Conservation (phyloP, 2,888 invertebrate genomes). For the Lampropteryx suffumata region DNA sequence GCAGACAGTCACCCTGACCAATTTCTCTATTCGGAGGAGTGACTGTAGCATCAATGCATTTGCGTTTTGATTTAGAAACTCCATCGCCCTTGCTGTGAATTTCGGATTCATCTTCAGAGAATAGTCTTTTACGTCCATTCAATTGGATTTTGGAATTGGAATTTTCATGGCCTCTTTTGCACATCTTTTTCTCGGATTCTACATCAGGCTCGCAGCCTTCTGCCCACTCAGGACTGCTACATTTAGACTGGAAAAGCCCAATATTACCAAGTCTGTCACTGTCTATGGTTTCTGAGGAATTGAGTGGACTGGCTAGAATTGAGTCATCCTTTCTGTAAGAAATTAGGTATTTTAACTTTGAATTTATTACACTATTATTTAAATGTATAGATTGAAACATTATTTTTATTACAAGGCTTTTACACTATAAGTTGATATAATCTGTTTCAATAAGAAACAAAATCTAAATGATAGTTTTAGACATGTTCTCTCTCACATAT, state of each 20-base stretch:
- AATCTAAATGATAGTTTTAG: no score
- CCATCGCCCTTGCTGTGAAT: conserved; percentile 65
- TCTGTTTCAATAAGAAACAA: no score
- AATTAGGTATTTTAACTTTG: conserved; percentile 8
- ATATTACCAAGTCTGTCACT: conserved; percentile 53
- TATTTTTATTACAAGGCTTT: no score
- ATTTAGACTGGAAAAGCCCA: conserved; percentile 50
- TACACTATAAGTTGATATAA: no score
- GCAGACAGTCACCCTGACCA: conserved; percentile 75
- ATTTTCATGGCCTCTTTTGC: conserved; percentile 38
- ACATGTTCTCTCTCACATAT: no score
- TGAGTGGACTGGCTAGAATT: conserved; percentile 51
- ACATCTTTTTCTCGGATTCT: conserved; percentile 45
- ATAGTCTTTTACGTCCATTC: conserved; percentile 47
- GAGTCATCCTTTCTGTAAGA: conserved; percentile 61
- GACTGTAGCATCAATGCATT: conserved; percentile 48
- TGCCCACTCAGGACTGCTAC: conserved; percentile 73
- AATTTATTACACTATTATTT: no score
- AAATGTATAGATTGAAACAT: no score
- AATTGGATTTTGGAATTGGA: conserved; percentile 29
- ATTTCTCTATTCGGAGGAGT: conserved; percentile 70
- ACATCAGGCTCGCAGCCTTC: conserved; percentile 65
- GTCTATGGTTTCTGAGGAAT: conserved; percentile 60
- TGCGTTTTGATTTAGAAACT: conserved; percentile 46
- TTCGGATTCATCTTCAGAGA: conserved; percentile 45